These are phyloP conservation scores for Linyphia triangularis DNA, from an alignment of 2,888 invertebrate genomes.

Conservation along the genomic window DNA sequence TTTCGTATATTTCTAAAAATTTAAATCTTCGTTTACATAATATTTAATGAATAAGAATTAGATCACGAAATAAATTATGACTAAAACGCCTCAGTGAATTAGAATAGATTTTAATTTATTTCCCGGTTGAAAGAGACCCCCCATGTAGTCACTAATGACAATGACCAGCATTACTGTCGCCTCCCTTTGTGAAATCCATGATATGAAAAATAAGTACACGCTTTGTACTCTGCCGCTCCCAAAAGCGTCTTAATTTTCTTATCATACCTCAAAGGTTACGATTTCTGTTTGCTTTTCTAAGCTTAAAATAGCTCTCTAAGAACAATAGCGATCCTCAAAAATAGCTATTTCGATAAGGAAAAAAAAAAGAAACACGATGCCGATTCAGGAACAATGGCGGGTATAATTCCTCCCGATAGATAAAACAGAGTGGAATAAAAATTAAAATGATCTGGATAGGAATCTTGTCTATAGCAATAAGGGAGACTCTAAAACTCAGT, in stretches of 20 bases:
- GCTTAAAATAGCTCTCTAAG: conserved; percentile 14
- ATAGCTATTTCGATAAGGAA: conserved; percentile 1
- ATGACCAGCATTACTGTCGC: conserved; percentile 25
- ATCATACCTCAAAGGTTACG: conserved; percentile 28
- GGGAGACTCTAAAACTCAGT: conserved; percentile 19
- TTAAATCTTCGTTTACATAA: too few relatives aligned
- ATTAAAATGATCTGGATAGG: conserved; percentile 7
- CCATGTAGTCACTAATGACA: too few relatives aligned
- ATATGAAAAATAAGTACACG: not conserved
- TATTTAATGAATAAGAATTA: too few relatives aligned
- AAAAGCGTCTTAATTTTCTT: conserved; percentile 25
- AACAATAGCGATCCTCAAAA: conserved; percentile 25
- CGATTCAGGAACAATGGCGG: conserved; percentile 36
- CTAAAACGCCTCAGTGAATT: too few relatives aligned
- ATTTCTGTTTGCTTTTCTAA: conserved; percentile 20
- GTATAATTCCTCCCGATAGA: conserved; percentile 1
- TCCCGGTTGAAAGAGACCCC: too few relatives aligned
- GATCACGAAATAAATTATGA: too few relatives aligned
- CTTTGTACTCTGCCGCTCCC: conserved; percentile 11
- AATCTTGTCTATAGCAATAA: conserved; percentile 10
- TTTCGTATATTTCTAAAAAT: too few relatives aligned
- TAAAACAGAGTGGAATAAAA: not conserved
- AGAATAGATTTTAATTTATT: too few relatives aligned
- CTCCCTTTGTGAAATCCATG: too few relatives aligned
- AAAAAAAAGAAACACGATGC: conserved; percentile 5